Base-by-base conservation (phyloP, 2,888 invertebrate genomes). In the Eristalinus sepulchralis region DNA sequence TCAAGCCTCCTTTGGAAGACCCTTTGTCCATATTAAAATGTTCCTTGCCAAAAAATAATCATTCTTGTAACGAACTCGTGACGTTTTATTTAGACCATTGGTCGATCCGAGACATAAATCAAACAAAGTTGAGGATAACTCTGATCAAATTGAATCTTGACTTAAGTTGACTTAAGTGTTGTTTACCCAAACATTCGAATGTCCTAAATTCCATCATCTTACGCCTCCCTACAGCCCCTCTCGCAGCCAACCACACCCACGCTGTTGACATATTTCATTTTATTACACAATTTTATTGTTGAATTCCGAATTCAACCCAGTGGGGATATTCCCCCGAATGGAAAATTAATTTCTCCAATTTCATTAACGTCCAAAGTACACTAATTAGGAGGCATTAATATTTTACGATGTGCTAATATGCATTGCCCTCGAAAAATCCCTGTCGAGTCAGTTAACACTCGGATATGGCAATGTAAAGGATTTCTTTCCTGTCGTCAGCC, bases 361-460 rank as follows among this genome's bases (percentile, higher is more conserved):
- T 70, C 27, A 62, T 86, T 86, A 79, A 86, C 79, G 70, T 71
- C 66, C 75, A 86, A 83, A 75, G 83, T 78, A 86, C 83, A 86
- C 86, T 86, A 86, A 86, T 86, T 86, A 86, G 75, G 79, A 17
- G 71, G 78, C 71, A 83, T 86, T 86, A 83, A 86, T 86, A 86
- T 83, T 86, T 86, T 83, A 86, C 86, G 83, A 86, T 86, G 86
- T 86, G 86, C 82, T 86, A 83, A 86, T 83, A 86, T 82, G 86
- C 83, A 75, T 20, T 75, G 66, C 82, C 67, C 70, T 83, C 78
- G 75, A 79, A 86, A 86, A 86, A 86, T 82, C 85, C 85, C 78
- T 36, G 83, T 47, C 71, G 77, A 71, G 47, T 8, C 77, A 73
- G 81, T 77, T 77, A 72, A 78, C 71, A 62, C 64, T 64, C 83